Conservation (phyloP, 2,888 invertebrate species). For the Volucella zonaria region DNA sequence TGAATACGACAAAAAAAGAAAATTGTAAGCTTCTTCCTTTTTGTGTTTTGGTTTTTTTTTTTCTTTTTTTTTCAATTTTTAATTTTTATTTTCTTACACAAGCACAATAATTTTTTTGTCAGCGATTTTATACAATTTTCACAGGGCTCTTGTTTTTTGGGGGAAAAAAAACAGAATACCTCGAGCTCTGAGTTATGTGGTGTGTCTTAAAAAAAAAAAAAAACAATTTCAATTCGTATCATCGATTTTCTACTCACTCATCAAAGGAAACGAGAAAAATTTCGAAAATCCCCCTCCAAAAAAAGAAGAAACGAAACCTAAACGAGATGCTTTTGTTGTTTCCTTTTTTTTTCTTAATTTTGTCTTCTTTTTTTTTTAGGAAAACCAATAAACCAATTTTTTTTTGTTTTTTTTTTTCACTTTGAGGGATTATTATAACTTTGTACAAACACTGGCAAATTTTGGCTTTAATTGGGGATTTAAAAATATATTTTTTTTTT, state of each 20-base stretch:
- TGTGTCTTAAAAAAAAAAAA: constrained; percentile 47
- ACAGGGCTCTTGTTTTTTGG: constrained; percentile 30
- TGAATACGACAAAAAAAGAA: not conserved
- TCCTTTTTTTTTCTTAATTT: constrained; percentile 21
- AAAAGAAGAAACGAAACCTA: constrained; percentile 10
- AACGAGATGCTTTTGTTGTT: constrained; percentile 27
- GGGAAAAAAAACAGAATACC: no score
- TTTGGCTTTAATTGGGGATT: constrained; percentile 18
- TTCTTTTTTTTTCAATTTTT: not conserved
- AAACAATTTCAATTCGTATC: constrained; percentile 62
- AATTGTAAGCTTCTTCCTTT: constrained; percentile 29
- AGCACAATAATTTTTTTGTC: constrained; percentile 60
- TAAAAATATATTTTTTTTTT: constrained; percentile 24
- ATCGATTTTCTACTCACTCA: constrained; percentile 65
- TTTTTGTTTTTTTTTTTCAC: constrained; percentile 25
- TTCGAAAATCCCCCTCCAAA: not conserved
- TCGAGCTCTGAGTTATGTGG: constrained; percentile 1
- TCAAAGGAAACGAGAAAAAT: constrained; percentile 1
- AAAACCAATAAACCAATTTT: constrained; percentile 10
- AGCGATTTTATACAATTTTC: constrained; percentile 48
- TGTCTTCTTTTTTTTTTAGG: not conserved
- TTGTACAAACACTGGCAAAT: constrained; percentile 1
- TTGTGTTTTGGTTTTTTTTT: not conserved
- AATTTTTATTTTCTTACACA: constrained; percentile 29
- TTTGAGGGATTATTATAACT: constrained; percentile 22